Conservation (phyloP, 2,797 vertebrate species). For the Pteronotus mesoamericanus region DNA sequence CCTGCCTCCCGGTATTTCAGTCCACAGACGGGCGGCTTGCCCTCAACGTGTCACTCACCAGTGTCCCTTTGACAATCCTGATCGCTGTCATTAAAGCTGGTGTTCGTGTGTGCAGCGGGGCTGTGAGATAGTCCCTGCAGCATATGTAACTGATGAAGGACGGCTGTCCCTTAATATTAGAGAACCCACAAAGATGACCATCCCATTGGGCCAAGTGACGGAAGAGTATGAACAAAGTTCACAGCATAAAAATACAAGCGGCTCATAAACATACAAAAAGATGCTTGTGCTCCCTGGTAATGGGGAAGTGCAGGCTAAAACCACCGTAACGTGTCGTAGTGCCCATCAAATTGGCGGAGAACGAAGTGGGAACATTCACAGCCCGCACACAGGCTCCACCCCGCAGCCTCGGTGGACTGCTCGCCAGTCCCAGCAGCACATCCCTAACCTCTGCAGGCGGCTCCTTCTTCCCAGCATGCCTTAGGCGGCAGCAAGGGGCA, state of each 20-base stretch:
- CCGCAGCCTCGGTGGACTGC: too few relatives aligned
- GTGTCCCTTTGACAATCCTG: not conserved
- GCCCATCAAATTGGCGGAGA: not conserved
- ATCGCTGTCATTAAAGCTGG: not conserved
- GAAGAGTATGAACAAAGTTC: not conserved
- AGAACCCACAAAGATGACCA: not conserved
- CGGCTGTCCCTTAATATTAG: not conserved
- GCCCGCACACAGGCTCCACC: not conserved
- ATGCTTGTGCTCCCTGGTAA: not conserved
- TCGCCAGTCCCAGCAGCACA: not conserved
- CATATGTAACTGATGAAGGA: not conserved
- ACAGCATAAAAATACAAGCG: not conserved
- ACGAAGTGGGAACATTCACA: not conserved
- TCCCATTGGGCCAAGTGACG: not conserved
- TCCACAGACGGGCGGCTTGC: rapidly evolving
- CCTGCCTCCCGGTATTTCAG: rapidly evolving
- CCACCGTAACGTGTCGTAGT: not conserved
- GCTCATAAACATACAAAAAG: not conserved
- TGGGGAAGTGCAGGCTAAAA: not conserved
- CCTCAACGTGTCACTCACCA: not conserved
- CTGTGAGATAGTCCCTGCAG: not conserved
- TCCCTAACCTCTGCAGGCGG: too few relatives aligned
- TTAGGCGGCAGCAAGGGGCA: not conserved
- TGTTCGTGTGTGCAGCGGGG: not conserved
- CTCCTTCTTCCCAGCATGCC: rapidly evolving